Evolutionary conservation across 2,888 invertebrate genomes (phyloP), one percentile per base, ranked within the genome.

Genomic region (Spicauda simplicius): DNA sequence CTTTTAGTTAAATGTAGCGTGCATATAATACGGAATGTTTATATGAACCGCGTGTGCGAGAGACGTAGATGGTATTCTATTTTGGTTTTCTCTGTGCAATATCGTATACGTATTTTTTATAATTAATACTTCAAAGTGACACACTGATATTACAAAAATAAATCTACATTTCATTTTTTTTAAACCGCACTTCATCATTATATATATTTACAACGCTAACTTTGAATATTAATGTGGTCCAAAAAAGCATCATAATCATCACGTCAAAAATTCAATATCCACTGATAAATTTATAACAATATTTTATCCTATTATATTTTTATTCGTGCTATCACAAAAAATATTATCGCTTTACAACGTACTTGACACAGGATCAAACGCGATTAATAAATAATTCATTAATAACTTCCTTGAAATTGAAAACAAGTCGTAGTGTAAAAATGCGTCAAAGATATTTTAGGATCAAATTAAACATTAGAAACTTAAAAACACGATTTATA

Each of bases 1-100:
- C 60, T 60, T 57, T 60, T 52, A 52, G 30, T 33, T 18, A 50
- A 25, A 14, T 18, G 50, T 59, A 50, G 16, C 14, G 16, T 30
- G 16, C 48, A 48, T 50, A 50, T 50, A 50, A 50, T 45, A 45
- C 6, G n/a, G n/a, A 45, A 45, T 45, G 45, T 45, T 45, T 45
- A 45, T 45, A 45, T 45, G 45, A 45, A n/a, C 45, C 7, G 7
- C 12, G 6, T 14, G 45, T 14, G 45, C 14, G 5, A 45, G 45
- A 45, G 7, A n/a, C 45, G 37, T 37, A 45, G 45, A 45, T 45
- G 45, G n/a, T n/a, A 45, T 45, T n/a, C 45, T 45, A 45, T 45
- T 45, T 45, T 45, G 6, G 45, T 45, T 45, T n/a, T 0, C 45
- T n/a, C 11, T 45, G n/a, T 45, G n/a, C 0, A n/a, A 11, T n/a